Percentiles rank a stretch among this genome's conserved stretches.
Evolutionary conservation across 2,113 vertebrate species (phyloP).

Genomic region (Oryzias javanicus): DNA sequence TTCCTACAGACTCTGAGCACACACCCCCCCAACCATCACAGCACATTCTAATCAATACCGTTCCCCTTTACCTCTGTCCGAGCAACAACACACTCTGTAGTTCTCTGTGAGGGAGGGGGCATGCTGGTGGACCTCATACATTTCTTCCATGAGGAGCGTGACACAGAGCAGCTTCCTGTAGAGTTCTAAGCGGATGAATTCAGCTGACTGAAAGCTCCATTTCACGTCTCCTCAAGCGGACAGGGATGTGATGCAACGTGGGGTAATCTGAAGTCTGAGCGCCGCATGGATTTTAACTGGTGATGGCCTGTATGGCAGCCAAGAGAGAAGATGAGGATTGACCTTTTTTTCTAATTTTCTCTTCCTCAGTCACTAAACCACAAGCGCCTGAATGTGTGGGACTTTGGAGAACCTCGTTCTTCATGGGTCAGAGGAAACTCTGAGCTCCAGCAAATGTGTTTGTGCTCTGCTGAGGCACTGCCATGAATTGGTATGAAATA

Average conservation of each 20-base stretch:
- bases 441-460: no score
- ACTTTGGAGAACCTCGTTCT: no score
- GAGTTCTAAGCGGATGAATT: slow-evolving; percentile 17
- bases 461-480: no score
- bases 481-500: no score
- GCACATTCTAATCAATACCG: slow-evolving; percentile 48
- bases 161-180: slow-evolving; percentile 31
- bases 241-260: slow-evolving; percentile 51
- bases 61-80: slow-evolving; percentile 33
- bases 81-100: slow-evolving; percentile 18
- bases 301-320: slow-evolving; percentile 1
- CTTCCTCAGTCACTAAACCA: no score
- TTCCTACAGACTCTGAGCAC: slow-evolving; percentile 15
- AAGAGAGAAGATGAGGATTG: neutral
- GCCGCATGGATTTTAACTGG: neutral
- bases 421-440: no score
- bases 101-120: slow-evolving; percentile 3
- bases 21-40: slow-evolving; percentile 24
- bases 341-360: no score
- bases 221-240: slow-evolving; percentile 26
- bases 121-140: slow-evolving; percentile 1
- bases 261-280: slow-evolving; percentile 36
- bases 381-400: no score
- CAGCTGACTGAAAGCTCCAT: slow-evolving; percentile 11
- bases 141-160: slow-evolving; percentile 28